These are phyloP conservation scores for Caenorhabditis sp. DNA, from an alignment of 2,888 invertebrate genomes.

Conservation along the genomic window DNA sequence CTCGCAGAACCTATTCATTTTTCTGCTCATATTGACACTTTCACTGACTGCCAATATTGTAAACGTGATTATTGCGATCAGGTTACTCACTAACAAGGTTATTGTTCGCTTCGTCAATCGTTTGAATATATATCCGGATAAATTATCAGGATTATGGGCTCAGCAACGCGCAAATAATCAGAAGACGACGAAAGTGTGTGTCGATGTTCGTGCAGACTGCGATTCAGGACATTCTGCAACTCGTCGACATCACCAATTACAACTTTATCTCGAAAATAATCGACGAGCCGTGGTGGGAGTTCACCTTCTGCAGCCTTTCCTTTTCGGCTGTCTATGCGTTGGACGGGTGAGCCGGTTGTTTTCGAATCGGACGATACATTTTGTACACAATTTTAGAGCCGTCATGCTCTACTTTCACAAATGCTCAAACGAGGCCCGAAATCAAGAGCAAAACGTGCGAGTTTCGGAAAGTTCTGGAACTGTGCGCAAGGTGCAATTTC, in stretches of 20 bases:
- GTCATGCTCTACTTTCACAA: conserved; percentile 30
- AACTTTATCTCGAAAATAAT: conserved; percentile 1
- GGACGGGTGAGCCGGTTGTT: conserved; percentile 1
- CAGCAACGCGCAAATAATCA: not conserved
- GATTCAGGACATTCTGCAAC: conserved; percentile 27
- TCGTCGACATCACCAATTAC: conserved; percentile 24
- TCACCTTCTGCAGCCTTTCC: conserved; percentile 17
- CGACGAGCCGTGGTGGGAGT: not conserved
- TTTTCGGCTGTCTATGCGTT: conserved; percentile 14
- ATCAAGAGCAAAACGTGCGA: too few species aligned
- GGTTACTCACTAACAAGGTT: too few species aligned
- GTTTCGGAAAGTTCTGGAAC: too few species aligned
- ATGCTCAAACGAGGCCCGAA: too few species aligned
- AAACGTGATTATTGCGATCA: too few species aligned
- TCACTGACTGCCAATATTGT: too few species aligned
- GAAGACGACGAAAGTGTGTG: conserved; percentile 8
- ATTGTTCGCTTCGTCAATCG: too few species aligned
- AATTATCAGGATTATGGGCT: too few species aligned
- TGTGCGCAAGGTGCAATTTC: too few species aligned
- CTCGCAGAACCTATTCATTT: too few species aligned
- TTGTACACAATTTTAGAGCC: conserved; percentile 3
- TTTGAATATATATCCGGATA: too few species aligned
- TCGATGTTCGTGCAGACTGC: conserved; percentile 30
- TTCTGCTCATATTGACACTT: too few species aligned
- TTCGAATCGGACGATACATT: not conserved